Conservation (phyloP, 2,797 vertebrate genomes). For the Hemitrygon akajei region DNA sequence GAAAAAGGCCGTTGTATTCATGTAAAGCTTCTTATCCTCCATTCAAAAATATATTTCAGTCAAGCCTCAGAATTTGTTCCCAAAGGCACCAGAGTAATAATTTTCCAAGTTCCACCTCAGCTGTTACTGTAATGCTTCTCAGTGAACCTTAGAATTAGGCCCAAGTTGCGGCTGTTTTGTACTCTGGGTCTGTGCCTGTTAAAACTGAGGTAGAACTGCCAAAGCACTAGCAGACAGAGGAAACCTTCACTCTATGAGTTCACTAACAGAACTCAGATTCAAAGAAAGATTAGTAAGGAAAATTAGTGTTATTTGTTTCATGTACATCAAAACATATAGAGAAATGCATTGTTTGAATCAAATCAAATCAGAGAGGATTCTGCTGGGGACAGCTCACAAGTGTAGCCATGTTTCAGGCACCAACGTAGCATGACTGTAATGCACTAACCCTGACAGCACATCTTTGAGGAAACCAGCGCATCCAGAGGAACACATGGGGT, state of each 20-base stretch:
- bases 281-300: no score
- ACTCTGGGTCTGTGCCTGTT: background rate
- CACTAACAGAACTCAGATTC: background rate
- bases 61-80: background rate
- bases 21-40: background rate
- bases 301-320: no score
- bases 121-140: background rate
- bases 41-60: background rate
- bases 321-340: no score
- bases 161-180: background rate
- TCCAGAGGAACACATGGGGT: no score
- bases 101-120: background rate
- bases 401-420: no score
- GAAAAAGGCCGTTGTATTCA: background rate
- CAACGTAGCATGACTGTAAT: no score
- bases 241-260: background rate
- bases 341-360: no score
- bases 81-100: background rate
- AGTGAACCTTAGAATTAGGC: background rate
- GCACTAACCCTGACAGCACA: no score
- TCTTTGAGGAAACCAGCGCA: no score
- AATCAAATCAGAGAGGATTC: no score
- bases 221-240: background rate
- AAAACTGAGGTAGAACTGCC: background rate
- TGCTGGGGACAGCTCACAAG: no score